phyloP scores from a whole-genome alignment of 2,113 vertebrate species.

The Rallus limicola region DNA sequence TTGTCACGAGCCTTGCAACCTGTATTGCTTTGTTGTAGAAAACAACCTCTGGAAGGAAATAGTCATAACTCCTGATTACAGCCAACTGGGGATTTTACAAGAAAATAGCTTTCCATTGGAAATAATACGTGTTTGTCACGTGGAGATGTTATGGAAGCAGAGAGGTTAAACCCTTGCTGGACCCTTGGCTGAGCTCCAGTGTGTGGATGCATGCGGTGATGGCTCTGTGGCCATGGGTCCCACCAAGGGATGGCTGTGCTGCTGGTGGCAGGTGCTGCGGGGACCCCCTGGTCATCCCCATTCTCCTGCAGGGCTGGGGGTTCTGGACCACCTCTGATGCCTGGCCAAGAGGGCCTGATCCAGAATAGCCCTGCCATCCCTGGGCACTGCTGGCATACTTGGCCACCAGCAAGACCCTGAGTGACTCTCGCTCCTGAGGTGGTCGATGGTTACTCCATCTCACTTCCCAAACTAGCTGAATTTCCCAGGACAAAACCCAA shows the following conservation, averaged over 20 bases:
- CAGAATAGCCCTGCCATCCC: background rate
- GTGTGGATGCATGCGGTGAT: rapidly evolving
- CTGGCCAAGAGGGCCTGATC: background rate
- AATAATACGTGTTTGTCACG: background rate
- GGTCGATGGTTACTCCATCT: background rate
- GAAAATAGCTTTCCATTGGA: background rate
- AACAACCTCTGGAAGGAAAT: background rate
- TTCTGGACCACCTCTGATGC: background rate
- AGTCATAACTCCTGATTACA: background rate
- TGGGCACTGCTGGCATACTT: rapidly evolving
- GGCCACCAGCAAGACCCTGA: rapidly evolving
- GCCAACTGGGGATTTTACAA: background rate
- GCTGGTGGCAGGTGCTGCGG: background rate
- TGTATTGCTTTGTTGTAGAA: background rate
- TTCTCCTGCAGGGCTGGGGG: background rate
- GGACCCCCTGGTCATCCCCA: no score
- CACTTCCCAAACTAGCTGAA: background rate
- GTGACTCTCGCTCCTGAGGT: background rate
- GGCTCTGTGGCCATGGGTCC: rapidly evolving
- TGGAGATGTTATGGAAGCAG: background rate
- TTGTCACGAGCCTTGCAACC: background rate
- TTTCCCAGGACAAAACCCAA: background rate
- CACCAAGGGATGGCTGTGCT: background rate
- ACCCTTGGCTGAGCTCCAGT: background rate
- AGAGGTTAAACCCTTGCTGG: background rate